phyloP scores from a whole-genome alignment of 2,888 invertebrate genomes.

The Strigamia crassipes region DNA sequence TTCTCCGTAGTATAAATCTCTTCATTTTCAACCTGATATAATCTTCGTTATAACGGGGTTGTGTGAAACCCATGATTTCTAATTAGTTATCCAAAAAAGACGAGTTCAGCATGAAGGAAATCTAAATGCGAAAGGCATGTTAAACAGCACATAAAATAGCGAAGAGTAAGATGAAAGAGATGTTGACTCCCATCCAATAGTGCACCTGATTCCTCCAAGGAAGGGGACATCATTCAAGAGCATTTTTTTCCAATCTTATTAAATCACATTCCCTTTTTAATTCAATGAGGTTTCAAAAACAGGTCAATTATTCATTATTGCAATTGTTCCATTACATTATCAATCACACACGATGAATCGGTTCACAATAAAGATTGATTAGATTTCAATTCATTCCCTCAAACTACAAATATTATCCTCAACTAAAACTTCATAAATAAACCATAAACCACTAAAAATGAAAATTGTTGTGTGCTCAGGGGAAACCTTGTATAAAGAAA shows the following conservation, averaged over 20 bases:
- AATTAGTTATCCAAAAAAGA: conserved; percentile 4
- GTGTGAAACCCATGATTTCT: not conserved
- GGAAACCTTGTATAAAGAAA: too few relatives aligned
- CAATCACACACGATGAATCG: not conserved
- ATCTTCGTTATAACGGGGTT: not conserved
- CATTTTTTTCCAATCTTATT: not conserved
- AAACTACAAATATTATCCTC: not conserved
- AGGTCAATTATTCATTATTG: too few relatives aligned
- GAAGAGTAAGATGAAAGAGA: not conserved
- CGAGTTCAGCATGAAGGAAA: not conserved
- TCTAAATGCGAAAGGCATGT: conserved; percentile 21
- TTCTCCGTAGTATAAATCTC: not conserved
- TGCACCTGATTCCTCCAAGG: not conserved
- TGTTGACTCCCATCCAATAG: conserved; percentile 3
- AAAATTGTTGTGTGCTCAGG: too few relatives aligned
- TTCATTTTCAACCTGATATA: not conserved
- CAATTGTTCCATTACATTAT: too few relatives aligned
- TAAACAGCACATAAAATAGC: conserved; percentile 16
- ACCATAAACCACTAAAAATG: too few relatives aligned
- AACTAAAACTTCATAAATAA: too few relatives aligned
- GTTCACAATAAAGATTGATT: not conserved
- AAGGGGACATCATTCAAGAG: conserved; percentile 10
- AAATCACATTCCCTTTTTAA: not conserved
- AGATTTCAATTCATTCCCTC: not conserved
- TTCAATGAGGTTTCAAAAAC: not conserved